Percentiles rank a stretch among this genome's conserved stretches.
Conservation (phyloP, 2,888 invertebrate species). For the Melanargia galathea region DNA sequence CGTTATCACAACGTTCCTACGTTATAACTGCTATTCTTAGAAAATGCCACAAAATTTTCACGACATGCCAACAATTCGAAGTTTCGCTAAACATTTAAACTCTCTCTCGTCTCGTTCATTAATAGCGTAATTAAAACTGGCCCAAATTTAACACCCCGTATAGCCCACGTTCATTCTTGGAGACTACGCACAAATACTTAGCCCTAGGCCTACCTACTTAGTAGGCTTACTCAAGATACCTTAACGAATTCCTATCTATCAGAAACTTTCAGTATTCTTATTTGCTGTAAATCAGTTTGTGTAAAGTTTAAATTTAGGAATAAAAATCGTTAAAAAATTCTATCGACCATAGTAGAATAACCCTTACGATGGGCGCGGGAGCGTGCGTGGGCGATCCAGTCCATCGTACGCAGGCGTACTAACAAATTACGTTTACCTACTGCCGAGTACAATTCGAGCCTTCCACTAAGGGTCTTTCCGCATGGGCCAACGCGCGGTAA, state of each 20-base stretch:
- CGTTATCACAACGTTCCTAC: too few relatives aligned
- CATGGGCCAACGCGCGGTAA: neutral
- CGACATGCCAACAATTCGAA: neutral
- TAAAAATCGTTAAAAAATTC: slow-evolving; percentile 2
- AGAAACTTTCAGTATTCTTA: too few relatives aligned
- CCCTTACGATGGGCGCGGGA: slow-evolving; percentile 32
- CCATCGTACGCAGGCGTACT: slow-evolving; percentile 56
- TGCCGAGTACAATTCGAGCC: slow-evolving; percentile 40
- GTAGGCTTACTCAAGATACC: too few relatives aligned
- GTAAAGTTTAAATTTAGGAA: too few relatives aligned
- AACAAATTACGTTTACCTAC: slow-evolving; percentile 72
- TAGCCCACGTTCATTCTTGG: neutral
- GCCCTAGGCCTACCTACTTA: too few relatives aligned
- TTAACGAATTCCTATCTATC: too few relatives aligned
- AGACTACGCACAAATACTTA: neutral
- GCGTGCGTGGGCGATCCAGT: slow-evolving; percentile 69
- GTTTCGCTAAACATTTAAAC: slow-evolving; percentile 1
- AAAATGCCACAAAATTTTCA: neutral
- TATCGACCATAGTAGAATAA: slow-evolving; percentile 24
- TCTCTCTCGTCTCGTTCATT: neutral
- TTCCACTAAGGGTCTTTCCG: slow-evolving; percentile 15
- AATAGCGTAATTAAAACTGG: neutral
- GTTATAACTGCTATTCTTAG: neutral
- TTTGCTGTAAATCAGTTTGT: too few relatives aligned
- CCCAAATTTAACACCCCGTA: neutral